These are phyloP conservation scores for Ianthella basta DNA, from an alignment of 37 sponge, comb jelly and placozoan genomes.

Conservation along the genomic window DNA sequence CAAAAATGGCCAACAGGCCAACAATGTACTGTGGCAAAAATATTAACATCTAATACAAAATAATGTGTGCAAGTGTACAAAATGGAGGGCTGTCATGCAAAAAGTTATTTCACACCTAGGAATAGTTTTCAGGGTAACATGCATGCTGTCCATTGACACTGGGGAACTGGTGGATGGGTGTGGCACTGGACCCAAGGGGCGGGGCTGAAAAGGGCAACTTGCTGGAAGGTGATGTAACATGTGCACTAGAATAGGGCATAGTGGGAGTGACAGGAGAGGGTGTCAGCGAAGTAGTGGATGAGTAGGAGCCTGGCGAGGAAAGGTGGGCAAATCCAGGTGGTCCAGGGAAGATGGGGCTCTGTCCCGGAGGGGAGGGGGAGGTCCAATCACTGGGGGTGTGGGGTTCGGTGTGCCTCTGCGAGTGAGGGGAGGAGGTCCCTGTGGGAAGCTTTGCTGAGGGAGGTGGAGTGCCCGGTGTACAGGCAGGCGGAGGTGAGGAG, in stretches of 20 bases:
- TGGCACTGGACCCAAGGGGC: not conserved
- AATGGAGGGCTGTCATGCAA: not conserved
- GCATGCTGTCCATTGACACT: not conserved
- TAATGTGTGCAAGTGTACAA: not conserved
- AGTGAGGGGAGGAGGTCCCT: not conserved
- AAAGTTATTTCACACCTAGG: not conserved
- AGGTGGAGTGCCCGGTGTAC: constrained; percentile 20
- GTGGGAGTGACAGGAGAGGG: constrained; percentile 37
- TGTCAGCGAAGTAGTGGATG: constrained; percentile 2
- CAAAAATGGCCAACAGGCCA: too few relatives aligned
- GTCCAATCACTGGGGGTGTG: constrained; percentile 23
- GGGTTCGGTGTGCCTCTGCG: not conserved
- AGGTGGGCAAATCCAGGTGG: not conserved
- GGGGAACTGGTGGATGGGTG: constrained; percentile 11
- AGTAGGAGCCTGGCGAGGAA: not conserved
- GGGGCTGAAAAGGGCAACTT: not conserved
- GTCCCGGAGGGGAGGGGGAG: constrained; percentile 25
- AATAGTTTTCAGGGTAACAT: constrained; percentile 11
- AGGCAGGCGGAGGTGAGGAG: constrained; percentile 28
- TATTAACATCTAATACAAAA: not conserved
- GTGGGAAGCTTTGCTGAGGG: constrained; percentile 10
- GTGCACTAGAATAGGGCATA: not conserved
- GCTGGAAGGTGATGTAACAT: not conserved
- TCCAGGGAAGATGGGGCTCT: constrained; percentile 28
- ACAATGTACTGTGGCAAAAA: too few relatives aligned